phyloP scores from a whole-genome alignment of 2,888 invertebrate genomes.

The Hydriomena furcata region DNA sequence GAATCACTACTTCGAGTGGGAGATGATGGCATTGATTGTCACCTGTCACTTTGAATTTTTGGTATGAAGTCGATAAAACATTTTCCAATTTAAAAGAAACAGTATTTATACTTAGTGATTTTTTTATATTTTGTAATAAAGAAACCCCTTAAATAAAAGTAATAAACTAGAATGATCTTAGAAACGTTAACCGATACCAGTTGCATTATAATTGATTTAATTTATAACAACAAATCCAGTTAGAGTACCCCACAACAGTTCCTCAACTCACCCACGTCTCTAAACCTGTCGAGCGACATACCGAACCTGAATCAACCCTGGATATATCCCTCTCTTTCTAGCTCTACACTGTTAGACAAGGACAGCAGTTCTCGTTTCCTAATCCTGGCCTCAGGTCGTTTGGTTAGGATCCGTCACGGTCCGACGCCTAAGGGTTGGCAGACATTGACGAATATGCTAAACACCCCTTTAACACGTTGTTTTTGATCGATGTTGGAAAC shows the following conservation, averaged over 20 bases:
- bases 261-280: constrained; percentile 56
- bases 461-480: constrained; percentile 48
- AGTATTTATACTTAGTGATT: too few relatives aligned
- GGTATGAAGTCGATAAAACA: too few relatives aligned
- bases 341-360: constrained; percentile 3
- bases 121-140: too few relatives aligned
- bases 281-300: constrained; percentile 55
- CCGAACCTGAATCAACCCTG: constrained; percentile 55
- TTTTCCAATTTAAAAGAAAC: too few relatives aligned
- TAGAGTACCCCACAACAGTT: constrained; percentile 22
- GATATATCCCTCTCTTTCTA: constrained; percentile 36
- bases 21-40: too few relatives aligned
- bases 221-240: constrained; percentile 25
- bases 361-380: constrained; percentile 49
- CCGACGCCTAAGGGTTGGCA: constrained; percentile 65
- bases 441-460: constrained; percentile 62
- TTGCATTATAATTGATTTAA: constrained; percentile 11
- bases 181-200: too few relatives aligned
- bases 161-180: not conserved
- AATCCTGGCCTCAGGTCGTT: constrained; percentile 70
- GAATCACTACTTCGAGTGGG: too few relatives aligned
- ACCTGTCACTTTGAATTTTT: too few relatives aligned
- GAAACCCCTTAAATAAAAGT: too few relatives aligned
- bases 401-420: constrained; percentile 73
- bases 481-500: constrained; percentile 42